Percentiles rank a stretch among this genome's conserved stretches.
phyloP scores from a whole-genome alignment of 2,888 invertebrate species.

The Cataglyphis albicans region DNA sequence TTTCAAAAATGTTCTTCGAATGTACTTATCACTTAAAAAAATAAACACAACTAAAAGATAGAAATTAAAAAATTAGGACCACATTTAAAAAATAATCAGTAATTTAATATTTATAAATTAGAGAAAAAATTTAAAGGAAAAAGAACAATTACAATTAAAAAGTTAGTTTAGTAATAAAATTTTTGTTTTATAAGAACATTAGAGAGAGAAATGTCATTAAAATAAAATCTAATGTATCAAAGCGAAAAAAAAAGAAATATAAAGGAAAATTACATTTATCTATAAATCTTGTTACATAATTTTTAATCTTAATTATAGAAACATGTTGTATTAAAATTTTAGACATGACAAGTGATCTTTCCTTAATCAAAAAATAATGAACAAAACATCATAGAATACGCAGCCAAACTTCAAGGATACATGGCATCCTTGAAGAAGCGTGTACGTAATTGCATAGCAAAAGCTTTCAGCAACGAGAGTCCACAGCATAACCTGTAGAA shows the following conservation, averaged over 20 bases:
- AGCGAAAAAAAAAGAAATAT: background rate
- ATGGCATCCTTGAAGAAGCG: slow-evolving; percentile 24
- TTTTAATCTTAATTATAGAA: background rate
- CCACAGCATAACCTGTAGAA: slow-evolving; percentile 40
- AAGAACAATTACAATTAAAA: slow-evolving; percentile 13
- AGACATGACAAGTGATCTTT: background rate
- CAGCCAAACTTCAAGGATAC: background rate
- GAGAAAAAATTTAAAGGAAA: background rate
- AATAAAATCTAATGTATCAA: background rate
- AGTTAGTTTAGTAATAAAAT: background rate
- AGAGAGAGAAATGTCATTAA: background rate
- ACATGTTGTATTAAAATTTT: background rate
- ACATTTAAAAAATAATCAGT: background rate
- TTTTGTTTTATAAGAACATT: background rate
- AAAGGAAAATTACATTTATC: background rate
- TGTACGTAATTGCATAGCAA: slow-evolving; percentile 47
- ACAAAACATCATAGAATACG: background rate
- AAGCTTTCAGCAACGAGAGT: slow-evolving; percentile 35
- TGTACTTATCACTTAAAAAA: background rate
- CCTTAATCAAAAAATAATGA: background rate
- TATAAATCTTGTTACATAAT: background rate
- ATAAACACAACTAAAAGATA: background rate
- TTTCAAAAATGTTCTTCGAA: background rate
- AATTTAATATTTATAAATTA: slow-evolving; percentile 3
- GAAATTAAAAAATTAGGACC: background rate